phyloP scores from a whole-genome alignment of 2,113 vertebrate genomes.

The Prionailurus viverrinus region DNA sequence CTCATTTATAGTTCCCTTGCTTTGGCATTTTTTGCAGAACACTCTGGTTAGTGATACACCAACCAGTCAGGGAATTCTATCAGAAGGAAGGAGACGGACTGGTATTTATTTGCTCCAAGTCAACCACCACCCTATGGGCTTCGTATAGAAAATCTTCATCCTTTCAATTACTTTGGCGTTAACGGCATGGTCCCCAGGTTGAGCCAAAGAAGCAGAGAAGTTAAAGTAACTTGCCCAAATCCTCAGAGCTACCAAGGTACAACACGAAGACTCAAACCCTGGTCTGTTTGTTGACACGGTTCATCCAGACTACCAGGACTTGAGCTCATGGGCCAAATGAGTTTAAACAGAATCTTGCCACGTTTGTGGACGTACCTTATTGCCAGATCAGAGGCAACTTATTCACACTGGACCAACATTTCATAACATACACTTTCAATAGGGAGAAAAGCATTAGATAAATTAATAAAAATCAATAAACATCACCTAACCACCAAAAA shows the following conservation, averaged over 20 bases:
- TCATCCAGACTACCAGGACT: neutral
- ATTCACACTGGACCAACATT: neutral
- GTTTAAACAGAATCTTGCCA: neutral
- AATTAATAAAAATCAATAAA: constrained; percentile 44
- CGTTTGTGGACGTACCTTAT: neutral
- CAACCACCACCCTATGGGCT: neutral
- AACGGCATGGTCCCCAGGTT: neutral
- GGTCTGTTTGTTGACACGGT: neutral
- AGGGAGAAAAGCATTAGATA: neutral
- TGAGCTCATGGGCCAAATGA: neutral
- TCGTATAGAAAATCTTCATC: neutral
- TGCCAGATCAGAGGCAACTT: neutral
- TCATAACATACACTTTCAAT: neutral
- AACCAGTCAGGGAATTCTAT: neutral
- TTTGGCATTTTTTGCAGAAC: neutral
- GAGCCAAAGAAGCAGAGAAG: neutral
- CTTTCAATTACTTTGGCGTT: neutral
- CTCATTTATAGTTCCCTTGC: neutral
- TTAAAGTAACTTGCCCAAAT: constrained; percentile 1
- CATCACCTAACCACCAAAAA: constrained; percentile 22
- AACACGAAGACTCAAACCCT: neutral
- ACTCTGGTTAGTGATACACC: neutral
- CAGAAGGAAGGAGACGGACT: neutral
- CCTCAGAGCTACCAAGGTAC: neutral
- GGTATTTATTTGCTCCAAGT: neutral